Evolutionary conservation across 2,888 invertebrate genomes (phyloP).

Genomic region (Automeris io): DNA sequence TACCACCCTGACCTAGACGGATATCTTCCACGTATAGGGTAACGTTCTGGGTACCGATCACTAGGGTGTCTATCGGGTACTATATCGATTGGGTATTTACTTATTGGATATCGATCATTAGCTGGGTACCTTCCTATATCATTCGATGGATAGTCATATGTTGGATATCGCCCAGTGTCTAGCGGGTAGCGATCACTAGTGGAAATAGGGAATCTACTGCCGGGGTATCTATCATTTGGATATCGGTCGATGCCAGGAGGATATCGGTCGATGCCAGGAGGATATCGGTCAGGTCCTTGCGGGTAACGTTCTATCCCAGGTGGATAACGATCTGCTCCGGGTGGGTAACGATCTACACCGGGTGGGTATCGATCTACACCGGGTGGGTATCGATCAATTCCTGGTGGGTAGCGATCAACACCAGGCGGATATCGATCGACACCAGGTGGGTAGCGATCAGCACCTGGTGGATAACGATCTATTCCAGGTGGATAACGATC

Average conservation of each 20-base stretch:
- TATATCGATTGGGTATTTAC: conserved; percentile 54
- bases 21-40: conserved; percentile 49
- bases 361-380: conserved; percentile 73
- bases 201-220: conserved; percentile 36
- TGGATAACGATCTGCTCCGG: conserved; percentile 56
- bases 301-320: conserved; percentile 47
- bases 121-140: conserved; percentile 46
- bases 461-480: conserved; percentile 48
- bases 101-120: conserved; percentile 56
- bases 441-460: conserved; percentile 45
- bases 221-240: conserved; percentile 46
- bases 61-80: conserved; percentile 52
- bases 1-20: conserved; percentile 46
- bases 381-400: conserved; percentile 61
- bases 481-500: conserved; percentile 60
- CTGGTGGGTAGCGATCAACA: conserved; percentile 64
- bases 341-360: conserved; percentile 49
- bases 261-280: conserved; percentile 43
- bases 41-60: conserved; percentile 54
- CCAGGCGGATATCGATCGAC: conserved; percentile 61
- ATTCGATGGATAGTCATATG: conserved; percentile 38
- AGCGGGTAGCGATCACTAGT: conserved; percentile 55
- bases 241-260: conserved; percentile 47
- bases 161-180: conserved; percentile 31
- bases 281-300: conserved; percentile 14